These are phyloP conservation scores for Acropternis orthonyx DNA, from an alignment of 2,797 vertebrate species.

Conservation along the genomic window DNA sequence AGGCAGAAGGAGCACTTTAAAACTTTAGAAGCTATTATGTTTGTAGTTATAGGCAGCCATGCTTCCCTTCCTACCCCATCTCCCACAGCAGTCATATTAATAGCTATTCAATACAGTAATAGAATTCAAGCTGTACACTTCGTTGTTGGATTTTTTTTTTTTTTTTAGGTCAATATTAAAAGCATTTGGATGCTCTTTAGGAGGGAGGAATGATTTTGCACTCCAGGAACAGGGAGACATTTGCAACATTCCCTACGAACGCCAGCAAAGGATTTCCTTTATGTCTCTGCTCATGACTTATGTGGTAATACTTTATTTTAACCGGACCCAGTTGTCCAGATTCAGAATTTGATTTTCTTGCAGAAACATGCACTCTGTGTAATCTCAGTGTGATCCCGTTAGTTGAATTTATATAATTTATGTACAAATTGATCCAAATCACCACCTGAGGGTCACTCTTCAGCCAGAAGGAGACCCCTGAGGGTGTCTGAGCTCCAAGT, in stretches of 20 bases:
- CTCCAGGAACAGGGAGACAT: not conserved
- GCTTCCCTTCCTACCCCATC: not conserved
- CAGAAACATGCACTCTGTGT: not conserved
- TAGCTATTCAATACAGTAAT: conserved; percentile 37
- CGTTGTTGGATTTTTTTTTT: not conserved
- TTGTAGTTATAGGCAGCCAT: not conserved
- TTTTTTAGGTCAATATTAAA: conserved; percentile 58
- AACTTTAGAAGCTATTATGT: not conserved
- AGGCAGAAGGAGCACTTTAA: not conserved
- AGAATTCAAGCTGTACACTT: conserved; percentile 12
- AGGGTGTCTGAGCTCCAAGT: not conserved
- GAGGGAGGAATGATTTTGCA: conserved; percentile 18
- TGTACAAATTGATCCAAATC: not conserved
- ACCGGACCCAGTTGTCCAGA: not conserved
- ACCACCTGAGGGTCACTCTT: not conserved
- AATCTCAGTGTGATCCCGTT: not conserved
- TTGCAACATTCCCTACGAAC: not conserved
- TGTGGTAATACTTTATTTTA: not conserved
- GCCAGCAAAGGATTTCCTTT: not conserved
- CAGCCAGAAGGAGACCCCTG: not conserved
- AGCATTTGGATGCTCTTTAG: conserved; percentile 36
- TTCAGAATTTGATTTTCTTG: not conserved
- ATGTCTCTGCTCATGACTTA: not conserved
- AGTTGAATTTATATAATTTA: not conserved
- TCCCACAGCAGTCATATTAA: not conserved